phyloP scores from a whole-genome alignment of 2,113 vertebrate genomes.

The Nipponia nippon region DNA sequence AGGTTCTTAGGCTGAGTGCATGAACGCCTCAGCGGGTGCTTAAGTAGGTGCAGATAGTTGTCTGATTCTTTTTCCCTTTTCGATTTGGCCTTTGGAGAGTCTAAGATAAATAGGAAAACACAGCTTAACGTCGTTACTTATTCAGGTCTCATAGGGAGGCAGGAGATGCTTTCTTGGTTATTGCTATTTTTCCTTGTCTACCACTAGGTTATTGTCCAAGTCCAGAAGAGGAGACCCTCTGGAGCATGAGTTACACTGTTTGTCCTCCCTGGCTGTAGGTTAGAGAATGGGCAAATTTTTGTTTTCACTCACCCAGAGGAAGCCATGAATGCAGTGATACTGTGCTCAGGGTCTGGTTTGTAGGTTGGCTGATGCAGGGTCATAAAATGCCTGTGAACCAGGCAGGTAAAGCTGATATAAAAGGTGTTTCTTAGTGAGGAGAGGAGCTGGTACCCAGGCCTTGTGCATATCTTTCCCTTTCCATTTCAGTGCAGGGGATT shows the following conservation, averaged over 20 bases:
- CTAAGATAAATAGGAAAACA: neutral
- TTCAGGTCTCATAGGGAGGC: neutral
- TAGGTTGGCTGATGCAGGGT: neutral
- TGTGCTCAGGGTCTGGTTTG: neutral
- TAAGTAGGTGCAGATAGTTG: neutral
- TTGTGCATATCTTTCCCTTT: neutral
- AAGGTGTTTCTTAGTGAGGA: neutral
- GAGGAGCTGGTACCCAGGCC: neutral
- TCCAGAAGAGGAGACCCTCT: neutral
- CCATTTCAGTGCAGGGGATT: neutral
- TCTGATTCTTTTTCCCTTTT: neutral
- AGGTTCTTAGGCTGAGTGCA: neutral
- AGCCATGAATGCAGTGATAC: neutral
- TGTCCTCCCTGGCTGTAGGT: neutral
- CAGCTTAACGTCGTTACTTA: neutral
- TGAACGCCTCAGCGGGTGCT: neutral
- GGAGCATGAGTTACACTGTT: neutral
- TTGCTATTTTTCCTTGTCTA: neutral
- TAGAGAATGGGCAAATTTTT: neutral
- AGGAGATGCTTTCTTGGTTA: neutral
- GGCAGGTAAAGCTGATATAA: neutral
- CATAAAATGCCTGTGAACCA: neutral
- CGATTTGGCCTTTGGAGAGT: neutral
- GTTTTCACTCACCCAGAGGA: neutral
- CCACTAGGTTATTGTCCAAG: neutral